Percentiles rank a stretch among this genome's conserved stretches.
phyloP scores from a whole-genome alignment of 92 coral and sea anemone genomes.

The Epizoanthus stellaris region DNA sequence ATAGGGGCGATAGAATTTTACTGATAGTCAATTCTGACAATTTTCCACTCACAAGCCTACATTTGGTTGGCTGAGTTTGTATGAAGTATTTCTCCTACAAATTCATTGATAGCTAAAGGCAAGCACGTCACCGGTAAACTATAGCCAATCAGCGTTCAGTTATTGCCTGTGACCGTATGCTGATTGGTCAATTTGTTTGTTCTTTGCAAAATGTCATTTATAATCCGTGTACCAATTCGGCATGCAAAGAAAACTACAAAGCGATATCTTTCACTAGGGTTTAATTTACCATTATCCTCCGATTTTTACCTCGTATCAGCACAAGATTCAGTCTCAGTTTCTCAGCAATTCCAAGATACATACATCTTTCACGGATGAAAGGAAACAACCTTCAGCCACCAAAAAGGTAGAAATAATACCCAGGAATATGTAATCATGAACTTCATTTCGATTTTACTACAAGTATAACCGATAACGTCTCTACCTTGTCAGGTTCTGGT shows the following conservation, averaged over 20 bases:
- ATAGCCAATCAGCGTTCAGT: conserved; percentile 73
- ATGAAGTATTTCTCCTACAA: conserved; percentile 72
- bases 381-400: neutral
- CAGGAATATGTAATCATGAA: conserved; percentile 3
- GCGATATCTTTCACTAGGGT: conserved; percentile 42
- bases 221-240: conserved; percentile 91
- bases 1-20: conserved; percentile 56
- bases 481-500: conserved; percentile 10
- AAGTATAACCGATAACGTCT: neutral
- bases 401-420: conserved; percentile 27
- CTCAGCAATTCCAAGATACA: neutral
- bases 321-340: conserved; percentile 3
- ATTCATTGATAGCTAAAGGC: conserved; percentile 84
- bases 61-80: conserved; percentile 65
- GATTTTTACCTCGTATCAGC: conserved; percentile 15
- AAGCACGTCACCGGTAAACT: conserved; percentile 70
- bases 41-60: conserved; percentile 43
- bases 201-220: conserved; percentile 90
- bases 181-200: conserved; percentile 84
- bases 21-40: conserved; percentile 78
- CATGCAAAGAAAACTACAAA: conserved; percentile 82
- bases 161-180: conserved; percentile 62
- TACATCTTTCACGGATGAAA: conserved; percentile 34
- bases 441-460: conserved; percentile 19
- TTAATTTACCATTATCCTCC: conserved; percentile 19